Percentiles rank a stretch among this genome's conserved stretches.
Evolutionary conservation across 2,888 invertebrate species (phyloP).

Genomic region (Crossocerus cetratus): DNA sequence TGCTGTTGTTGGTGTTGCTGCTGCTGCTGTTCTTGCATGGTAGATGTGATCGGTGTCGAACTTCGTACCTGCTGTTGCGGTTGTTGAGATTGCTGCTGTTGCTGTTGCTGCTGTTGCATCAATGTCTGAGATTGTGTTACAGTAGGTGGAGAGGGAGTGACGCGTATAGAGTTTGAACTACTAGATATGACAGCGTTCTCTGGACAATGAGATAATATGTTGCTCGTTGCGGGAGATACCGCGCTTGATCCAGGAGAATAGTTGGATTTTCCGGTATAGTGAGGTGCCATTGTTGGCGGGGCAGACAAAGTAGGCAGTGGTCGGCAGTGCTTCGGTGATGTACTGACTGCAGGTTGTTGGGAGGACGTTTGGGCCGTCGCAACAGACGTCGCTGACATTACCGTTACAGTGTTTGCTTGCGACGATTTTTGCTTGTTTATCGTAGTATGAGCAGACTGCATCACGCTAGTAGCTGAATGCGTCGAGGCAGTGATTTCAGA

Average conservation of each 20-base stretch:
- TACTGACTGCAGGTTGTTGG: slow-evolving; percentile 66
- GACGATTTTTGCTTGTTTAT: slow-evolving; percentile 65
- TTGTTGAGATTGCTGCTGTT: slow-evolving; percentile 65
- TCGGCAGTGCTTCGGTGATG: slow-evolving; percentile 75
- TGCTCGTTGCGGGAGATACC: slow-evolving; percentile 52
- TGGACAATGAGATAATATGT: slow-evolving; percentile 57
- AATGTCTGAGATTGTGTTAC: slow-evolving; percentile 53
- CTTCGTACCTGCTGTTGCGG: slow-evolving; percentile 66
- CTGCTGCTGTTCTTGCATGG: slow-evolving; percentile 71
- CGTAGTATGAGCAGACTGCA: slow-evolving; percentile 64
- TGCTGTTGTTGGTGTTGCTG: slow-evolving; percentile 62
- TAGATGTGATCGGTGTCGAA: slow-evolving; percentile 62
- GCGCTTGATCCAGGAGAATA: slow-evolving; percentile 72
- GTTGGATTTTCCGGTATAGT: slow-evolving; percentile 65
- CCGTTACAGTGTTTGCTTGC: slow-evolving; percentile 65
- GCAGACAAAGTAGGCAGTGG: slow-evolving; percentile 72
- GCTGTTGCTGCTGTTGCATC: slow-evolving; percentile 63
- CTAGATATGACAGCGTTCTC: slow-evolving; percentile 59
- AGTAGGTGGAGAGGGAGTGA: slow-evolving; percentile 68
- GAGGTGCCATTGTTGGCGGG: slow-evolving; percentile 68
- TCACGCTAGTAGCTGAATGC: slow-evolving; percentile 63
- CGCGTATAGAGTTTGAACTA: slow-evolving; percentile 64
- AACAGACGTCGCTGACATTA: slow-evolving; percentile 67
- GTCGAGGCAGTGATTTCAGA: slow-evolving; percentile 79
- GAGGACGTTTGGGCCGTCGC: slow-evolving; percentile 65